Conservation (phyloP, 2,113 vertebrate species). For the Chamaea fasciata region DNA sequence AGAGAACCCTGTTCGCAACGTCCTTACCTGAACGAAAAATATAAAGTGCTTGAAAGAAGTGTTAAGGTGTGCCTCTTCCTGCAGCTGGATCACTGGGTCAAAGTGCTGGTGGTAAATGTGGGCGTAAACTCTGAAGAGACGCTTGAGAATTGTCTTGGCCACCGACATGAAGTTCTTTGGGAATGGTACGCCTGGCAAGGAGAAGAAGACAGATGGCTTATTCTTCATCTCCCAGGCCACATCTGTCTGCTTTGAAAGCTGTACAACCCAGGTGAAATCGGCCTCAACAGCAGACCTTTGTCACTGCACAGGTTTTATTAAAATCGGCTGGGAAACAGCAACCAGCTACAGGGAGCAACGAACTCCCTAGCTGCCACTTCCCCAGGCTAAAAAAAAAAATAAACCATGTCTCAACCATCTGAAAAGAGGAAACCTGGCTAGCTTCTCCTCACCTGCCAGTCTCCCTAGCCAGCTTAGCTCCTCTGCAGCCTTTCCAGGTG, state of each 20-base stretch:
- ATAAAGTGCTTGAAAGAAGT: slow-evolving; percentile 88
- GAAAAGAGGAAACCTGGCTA: not conserved
- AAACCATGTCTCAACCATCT: rapidly evolving
- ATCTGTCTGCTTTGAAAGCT: not conserved
- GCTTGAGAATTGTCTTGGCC: slow-evolving; percentile 83
- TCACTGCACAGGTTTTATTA: not conserved
- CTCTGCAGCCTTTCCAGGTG: not conserved
- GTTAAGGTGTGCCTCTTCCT: slow-evolving; percentile 84
- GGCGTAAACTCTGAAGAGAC: slow-evolving; percentile 82
- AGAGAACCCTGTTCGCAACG: rapidly evolving
- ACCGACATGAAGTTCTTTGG: slow-evolving; percentile 86
- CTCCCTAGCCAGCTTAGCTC: not conserved
- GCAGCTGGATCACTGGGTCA: slow-evolving; percentile 81
- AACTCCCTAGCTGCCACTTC: not conserved
- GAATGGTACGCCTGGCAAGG: slow-evolving; percentile 77
- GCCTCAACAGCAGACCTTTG: not conserved
- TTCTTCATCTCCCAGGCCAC: rapidly evolving
- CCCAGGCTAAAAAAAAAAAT: not conserved
- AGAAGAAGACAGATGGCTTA: not conserved
- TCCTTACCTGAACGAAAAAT: slow-evolving; percentile 81
- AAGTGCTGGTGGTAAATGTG: slow-evolving; percentile 86
- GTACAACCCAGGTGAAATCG: not conserved
- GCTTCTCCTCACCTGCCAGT: not conserved
- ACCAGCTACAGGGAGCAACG: not conserved
- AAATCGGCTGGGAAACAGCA: not conserved